Conservation (phyloP, 2,888 invertebrate species). For the Petrolisthes cinctipes region DNA sequence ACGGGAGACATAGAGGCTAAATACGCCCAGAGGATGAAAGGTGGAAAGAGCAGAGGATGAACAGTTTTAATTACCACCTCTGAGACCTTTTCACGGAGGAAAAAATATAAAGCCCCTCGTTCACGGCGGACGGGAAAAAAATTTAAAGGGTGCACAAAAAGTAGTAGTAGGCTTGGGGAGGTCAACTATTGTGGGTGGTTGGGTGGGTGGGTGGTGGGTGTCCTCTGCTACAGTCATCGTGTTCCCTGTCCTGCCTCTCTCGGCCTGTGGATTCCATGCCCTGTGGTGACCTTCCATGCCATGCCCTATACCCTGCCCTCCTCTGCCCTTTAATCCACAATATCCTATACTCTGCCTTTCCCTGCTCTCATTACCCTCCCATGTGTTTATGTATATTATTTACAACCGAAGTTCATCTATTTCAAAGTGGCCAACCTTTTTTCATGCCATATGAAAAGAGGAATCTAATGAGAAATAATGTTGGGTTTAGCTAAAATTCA, state of each 20-base stretch:
- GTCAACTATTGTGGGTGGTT: constrained; percentile 25
- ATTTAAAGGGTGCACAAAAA: constrained; percentile 20
- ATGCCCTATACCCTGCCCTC: no score
- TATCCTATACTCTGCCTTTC: no score
- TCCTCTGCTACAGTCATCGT: neutral
- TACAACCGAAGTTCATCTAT: no score
- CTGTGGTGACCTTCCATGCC: neutral
- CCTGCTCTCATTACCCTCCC: no score
- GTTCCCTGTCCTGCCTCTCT: neutral
- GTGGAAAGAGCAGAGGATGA: neutral
- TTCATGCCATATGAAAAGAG: no score
- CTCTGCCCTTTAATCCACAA: no score
- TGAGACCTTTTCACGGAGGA: constrained; percentile 13
- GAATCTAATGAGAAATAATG: no score
- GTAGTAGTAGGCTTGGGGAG: constrained; percentile 25
- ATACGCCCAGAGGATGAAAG: neutral
- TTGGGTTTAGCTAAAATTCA: no score
- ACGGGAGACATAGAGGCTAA: neutral
- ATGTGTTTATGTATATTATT: no score
- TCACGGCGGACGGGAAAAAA: constrained; percentile 12
- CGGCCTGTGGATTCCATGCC: neutral
- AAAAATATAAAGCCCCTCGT: constrained; percentile 25
- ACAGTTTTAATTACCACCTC: constrained; percentile 27
- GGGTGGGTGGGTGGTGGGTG: neutral
- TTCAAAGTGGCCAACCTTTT: no score